Evolutionary conservation across 2,888 invertebrate species (phyloP).

Genomic region (Campopleginae sp.): DNA sequence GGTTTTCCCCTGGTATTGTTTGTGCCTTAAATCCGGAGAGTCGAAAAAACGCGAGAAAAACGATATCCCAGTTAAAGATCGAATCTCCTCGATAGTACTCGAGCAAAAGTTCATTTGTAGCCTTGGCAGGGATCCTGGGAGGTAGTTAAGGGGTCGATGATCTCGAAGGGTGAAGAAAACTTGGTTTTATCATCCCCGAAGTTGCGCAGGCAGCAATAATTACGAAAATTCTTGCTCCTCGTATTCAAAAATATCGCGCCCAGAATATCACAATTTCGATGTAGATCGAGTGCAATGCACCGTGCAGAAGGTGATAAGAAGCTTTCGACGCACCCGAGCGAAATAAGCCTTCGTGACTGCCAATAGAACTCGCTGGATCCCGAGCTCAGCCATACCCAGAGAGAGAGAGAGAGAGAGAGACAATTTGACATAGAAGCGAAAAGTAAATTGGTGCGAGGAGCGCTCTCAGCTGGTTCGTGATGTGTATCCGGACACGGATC

Average conservation of each 20-base stretch:
- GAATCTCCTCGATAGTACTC: conserved; percentile 7
- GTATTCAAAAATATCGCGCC: neutral
- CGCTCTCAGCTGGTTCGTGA: conserved; percentile 12
- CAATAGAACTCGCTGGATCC: conserved; percentile 28
- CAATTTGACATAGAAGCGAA: conserved; percentile 32
- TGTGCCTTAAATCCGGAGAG: neutral
- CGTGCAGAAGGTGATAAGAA: neutral
- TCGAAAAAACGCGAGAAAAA: neutral
- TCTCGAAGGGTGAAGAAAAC: neutral
- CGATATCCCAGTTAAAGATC: conserved; percentile 12
- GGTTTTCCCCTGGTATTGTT: conserved; percentile 9
- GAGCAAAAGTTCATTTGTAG: neutral
- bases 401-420: neutral
- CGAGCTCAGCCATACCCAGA: neutral
- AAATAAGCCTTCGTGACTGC: conserved; percentile 58
- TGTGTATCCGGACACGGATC: conserved; percentile 37
- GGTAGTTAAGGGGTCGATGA: conserved; percentile 9
- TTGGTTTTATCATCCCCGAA: conserved; percentile 8
- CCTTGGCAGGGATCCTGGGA: neutral
- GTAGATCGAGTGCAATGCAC: neutral
- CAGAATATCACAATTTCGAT: neutral
- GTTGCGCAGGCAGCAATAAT: neutral
- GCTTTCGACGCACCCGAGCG: conserved; percentile 31
- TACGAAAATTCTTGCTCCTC: neutral
- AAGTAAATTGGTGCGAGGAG: conserved; percentile 49